Evolutionary conservation across 2,113 vertebrate genomes (phyloP), one percentile per base, ranked within the genome.

Genomic region (Actenoides lindsayi): DNA sequence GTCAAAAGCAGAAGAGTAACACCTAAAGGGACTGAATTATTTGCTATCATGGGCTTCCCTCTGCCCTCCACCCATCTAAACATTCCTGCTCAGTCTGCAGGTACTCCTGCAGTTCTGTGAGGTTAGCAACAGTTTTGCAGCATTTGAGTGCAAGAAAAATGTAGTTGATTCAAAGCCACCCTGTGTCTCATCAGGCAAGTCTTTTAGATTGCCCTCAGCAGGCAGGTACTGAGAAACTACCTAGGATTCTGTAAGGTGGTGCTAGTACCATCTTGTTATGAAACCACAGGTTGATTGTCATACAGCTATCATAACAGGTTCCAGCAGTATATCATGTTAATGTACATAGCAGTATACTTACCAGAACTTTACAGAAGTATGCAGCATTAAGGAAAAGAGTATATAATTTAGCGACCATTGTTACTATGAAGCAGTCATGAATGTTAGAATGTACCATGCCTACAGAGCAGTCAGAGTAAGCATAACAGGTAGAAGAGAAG

Each of bases 361-460:
- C 98, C 98, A 96, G 96, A 94, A 69, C 64, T 90, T 86, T 86
- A 97, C 69, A 97, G 95, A 97, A 93, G 85, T 76, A 97, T 64
- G 98, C 95, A 98, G 98, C 98, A 96, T 98, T 97, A 98, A 98
- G 94, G 95, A 71, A 98, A 89, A 96, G 71, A 97, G 89, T 81
- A 96, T 73, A 95, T 33, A 59, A 76, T 91, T 97, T 97, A 97
- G 94, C 90, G 81, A 96, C 27, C 21, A 62, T 6, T 77, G 18
- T 25, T 82, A 79, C 48, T 83, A 53, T 6, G 30, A 87, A 91
- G 27, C 27, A 74, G 44, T 91, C 19, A 33, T 15, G 13, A 73
- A 57, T 54, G 16, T 39, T 53, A 89, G 56, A 81, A 78, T 9
- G 7, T 33, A 75, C 11, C 10, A 31, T 4, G 8, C 18, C 33